Evolutionary conservation across 2,888 invertebrate genomes (phyloP).

Genomic region (Teleogryllus oceanicus): DNA sequence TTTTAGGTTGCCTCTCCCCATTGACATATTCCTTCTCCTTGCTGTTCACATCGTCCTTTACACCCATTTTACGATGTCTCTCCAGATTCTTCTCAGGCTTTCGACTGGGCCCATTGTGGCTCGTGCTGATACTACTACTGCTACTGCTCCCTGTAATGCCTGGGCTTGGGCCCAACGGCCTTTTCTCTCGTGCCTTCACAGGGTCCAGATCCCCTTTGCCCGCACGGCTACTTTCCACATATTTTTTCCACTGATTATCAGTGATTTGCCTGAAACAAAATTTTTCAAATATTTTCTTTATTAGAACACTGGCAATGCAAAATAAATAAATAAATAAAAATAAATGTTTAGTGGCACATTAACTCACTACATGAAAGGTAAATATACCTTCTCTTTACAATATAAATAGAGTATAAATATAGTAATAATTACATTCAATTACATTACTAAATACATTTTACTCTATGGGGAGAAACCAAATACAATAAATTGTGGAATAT

Average conservation of each 20-base stretch:
- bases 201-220: slow-evolving; percentile 39
- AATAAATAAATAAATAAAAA: neutral
- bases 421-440: too few relatives aligned
- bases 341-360: neutral
- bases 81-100: slow-evolving; percentile 35
- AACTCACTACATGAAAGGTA: neutral
- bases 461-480: too few relatives aligned
- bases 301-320: neutral
- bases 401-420: too few relatives aligned
- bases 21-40: slow-evolving; percentile 37
- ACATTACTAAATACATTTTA: too few relatives aligned
- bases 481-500: too few relatives aligned
- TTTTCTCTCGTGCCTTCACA: slow-evolving; percentile 39
- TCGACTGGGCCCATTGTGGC: slow-evolving; percentile 42
- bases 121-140: neutral
- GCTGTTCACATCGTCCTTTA: slow-evolving; percentile 40
- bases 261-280: slow-evolving; percentile 42
- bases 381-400: neutral
- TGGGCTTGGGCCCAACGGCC: slow-evolving; percentile 41
- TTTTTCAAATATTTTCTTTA: neutral
- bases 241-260: slow-evolving; percentile 52
- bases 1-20: slow-evolving; percentile 29
- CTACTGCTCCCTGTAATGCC: slow-evolving; percentile 25
- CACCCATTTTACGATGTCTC: slow-evolving; percentile 36
- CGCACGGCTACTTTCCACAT: slow-evolving; percentile 47